Evolutionary conservation across 2,888 invertebrate species (phyloP).

Genomic region (Tipula lateralis): DNA sequence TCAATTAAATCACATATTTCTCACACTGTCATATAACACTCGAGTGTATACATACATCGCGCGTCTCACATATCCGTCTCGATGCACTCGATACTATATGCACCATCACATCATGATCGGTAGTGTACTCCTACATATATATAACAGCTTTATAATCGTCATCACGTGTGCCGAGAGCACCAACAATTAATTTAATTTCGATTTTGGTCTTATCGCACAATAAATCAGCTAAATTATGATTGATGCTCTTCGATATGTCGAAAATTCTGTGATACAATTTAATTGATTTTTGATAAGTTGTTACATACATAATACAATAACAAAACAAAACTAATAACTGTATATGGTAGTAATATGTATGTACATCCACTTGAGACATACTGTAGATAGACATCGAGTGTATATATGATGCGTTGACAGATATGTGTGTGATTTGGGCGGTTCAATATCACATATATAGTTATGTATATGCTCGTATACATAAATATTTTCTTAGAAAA

Average conservation of each 20-base stretch:
- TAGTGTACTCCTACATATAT: neutral
- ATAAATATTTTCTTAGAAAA: neutral
- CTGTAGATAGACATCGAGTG: neutral
- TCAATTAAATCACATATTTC: neutral
- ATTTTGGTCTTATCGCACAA: neutral
- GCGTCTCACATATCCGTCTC: neutral
- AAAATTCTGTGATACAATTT: neutral
- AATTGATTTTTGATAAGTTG: neutral
- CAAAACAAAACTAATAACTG: neutral
- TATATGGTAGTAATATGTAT: neutral
- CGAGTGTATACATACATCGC: no score
- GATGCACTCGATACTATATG: neutral
- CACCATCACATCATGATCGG: neutral
- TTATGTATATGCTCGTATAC: neutral
- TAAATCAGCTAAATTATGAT: neutral
- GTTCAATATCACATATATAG: neutral
- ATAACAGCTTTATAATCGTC: neutral
- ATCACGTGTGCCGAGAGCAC: neutral
- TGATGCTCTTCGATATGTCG: neutral
- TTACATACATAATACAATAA: neutral
- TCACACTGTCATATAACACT: neutral
- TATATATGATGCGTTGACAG: neutral
- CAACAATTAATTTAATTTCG: neutral
- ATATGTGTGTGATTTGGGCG: neutral
- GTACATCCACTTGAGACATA: neutral